Conservation (phyloP, 2,797 vertebrate genomes). For the Nannoperca australis region DNA sequence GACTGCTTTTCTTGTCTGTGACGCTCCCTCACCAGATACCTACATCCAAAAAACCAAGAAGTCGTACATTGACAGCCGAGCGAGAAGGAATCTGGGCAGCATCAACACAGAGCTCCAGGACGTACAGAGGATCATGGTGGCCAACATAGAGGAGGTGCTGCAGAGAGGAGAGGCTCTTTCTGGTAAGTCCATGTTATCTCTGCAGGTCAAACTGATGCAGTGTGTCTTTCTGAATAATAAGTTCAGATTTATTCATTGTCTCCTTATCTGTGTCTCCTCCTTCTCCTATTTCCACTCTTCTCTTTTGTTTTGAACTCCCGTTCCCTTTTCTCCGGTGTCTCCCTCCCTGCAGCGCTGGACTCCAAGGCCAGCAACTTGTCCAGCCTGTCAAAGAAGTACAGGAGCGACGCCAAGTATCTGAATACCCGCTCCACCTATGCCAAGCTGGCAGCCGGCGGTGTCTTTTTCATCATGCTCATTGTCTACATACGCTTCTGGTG, state of each 20-base stretch:
- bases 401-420: conserved; percentile 97
- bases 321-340: neutral
- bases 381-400: conserved; percentile 98
- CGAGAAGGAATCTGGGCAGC: conserved; percentile 94
- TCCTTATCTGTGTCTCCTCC: neutral
- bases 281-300: neutral
- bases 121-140: conserved; percentile 99
- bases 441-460: conserved; percentile 95
- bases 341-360: conserved; percentile 89
- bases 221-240: neutral
- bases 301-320: neutral
- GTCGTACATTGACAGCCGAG: conserved; percentile 97
- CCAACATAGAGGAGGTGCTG: conserved; percentile 97
- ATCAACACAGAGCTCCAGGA: conserved; percentile 99
- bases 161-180: conserved; percentile 97
- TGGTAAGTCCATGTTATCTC: conserved; percentile 80
- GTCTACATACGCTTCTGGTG: conserved; percentile 99
- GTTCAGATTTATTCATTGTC: neutral
- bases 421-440: conserved; percentile 99
- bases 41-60: conserved; percentile 99
- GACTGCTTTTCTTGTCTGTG: neutral
- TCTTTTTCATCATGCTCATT: conserved; percentile 98
- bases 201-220: neutral
- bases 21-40: conserved; percentile 86
- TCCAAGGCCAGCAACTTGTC: conserved; percentile 98